Evolutionary conservation across 2,797 vertebrate species (phyloP).

Genomic region (Pipistrellus pygmaeus): DNA sequence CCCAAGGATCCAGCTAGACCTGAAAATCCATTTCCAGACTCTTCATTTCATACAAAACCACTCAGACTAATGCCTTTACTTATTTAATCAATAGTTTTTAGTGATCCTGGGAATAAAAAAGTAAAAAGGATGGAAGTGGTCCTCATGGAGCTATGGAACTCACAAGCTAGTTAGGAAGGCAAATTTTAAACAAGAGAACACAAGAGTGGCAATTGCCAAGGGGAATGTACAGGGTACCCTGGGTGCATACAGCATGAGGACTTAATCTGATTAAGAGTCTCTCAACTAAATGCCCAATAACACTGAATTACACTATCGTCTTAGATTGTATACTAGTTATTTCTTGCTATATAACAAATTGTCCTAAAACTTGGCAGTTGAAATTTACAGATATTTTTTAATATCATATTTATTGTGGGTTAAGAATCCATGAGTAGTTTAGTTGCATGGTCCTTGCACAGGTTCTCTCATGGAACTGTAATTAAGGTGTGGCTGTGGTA

Average conservation of each 20-base stretch:
- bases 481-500: background rate
- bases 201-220: background rate
- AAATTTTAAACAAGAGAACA: constrained; percentile 14
- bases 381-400: background rate
- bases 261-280: background rate
- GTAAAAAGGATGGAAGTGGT: background rate
- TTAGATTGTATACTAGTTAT: background rate
- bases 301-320: background rate
- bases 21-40: background rate
- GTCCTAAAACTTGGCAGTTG: background rate
- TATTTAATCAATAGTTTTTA: constrained; percentile 41
- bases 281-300: background rate
- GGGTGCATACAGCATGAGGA: background rate
- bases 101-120: background rate
- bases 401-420: background rate
- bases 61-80: background rate
- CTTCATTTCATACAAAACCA: background rate
- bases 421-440: background rate
- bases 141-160: background rate
- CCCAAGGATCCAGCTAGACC: background rate
- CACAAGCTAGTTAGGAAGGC: background rate
- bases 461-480: background rate
- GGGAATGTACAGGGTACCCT: background rate
- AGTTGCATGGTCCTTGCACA: background rate
- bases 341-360: background rate